phyloP scores from a whole-genome alignment of 1,140 invertebrate genomes.

The Pararge aegeria region DNA sequence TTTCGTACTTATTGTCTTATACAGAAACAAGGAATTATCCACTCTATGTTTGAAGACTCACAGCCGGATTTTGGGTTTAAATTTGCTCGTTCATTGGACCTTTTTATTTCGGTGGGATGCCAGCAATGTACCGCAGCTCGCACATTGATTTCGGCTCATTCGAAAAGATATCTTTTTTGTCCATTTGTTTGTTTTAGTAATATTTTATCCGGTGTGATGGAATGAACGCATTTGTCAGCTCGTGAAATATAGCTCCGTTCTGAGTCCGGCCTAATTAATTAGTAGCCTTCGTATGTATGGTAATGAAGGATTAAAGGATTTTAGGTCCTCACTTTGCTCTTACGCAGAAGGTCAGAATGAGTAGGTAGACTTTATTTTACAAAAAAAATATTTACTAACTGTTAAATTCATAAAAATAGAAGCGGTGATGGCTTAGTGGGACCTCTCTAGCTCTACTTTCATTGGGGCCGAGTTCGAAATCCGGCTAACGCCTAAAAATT shows the following conservation, averaged over 20 bases:
- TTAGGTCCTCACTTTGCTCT: not conserved
- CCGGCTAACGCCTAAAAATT: too few species aligned
- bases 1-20: constrained; percentile 58
- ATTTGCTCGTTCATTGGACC: constrained; percentile 19
- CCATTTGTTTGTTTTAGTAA: constrained; percentile 79
- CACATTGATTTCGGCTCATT: constrained; percentile 79
- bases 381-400: not conserved
- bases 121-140: constrained; percentile 65
- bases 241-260: constrained; percentile 64
- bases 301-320: constrained; percentile 36
- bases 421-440: too few species aligned
- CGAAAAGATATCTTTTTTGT: constrained; percentile 75
- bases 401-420: too few species aligned
- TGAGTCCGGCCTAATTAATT: constrained; percentile 66
- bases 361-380: not conserved
- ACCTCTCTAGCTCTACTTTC: too few species aligned
- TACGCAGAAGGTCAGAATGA: not conserved
- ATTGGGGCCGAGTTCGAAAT: too few species aligned
- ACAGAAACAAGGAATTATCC: constrained; percentile 24
- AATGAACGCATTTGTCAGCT: constrained; percentile 75
- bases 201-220: constrained; percentile 78
- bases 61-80: constrained; percentile 22
- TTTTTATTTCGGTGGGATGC: constrained; percentile 30
- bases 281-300: constrained; percentile 43
- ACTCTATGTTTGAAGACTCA: constrained; percentile 17